Evolutionary conservation across 2,797 vertebrate species (phyloP), one percentile per base, ranked within the genome.

Genomic region (Philypnodon macrostomus): DNA sequence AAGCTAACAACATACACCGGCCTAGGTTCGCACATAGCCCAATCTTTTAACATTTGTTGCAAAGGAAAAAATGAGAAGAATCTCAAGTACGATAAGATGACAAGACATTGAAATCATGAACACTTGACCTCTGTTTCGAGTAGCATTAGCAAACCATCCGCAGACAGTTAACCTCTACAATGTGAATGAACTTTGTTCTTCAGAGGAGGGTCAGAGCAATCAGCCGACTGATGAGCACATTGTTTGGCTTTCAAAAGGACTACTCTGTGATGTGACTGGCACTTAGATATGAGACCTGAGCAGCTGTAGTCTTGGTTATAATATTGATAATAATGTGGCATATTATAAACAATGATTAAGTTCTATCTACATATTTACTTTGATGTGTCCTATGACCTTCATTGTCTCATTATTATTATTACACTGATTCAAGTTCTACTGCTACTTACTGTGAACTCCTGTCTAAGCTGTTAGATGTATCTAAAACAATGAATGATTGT

Each of bases 261-360:
- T 12, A 44, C 39, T 45, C 48, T 29, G 37, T n/a, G 26, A 37
- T 67, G 51, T 70, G 63, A 68, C 61, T 36, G 34, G 40, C 52
- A 55, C 39, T n/a, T 33, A 52, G 37, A 67, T 52, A 17, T 5
- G 31, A n/a, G 23, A 37, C 18, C 10, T 23, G 44, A 47, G n/a
- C 8, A 33, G 27, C 18, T 21, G 44, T 21, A 47, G 17, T 11
- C 12, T 3, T 11, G 11, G 12, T 5, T 48, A 38, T 33, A 7
- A 8, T 32, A 30, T 17, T 48, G 27, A 48, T 27, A 33, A 44
- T 44, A 44, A 18, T 29, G 5, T 16, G 3, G 15, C 4, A 11
- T 10, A 30, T 16, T 29, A 10, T 19, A 12, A 38, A 31, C 32
- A 47, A 16, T 34, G 35, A 26, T 47, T 24, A 15, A 24, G 18